These are phyloP conservation scores for Zapus hudsonius DNA, from an alignment of 2,113 vertebrate genomes.

Conservation along the genomic window DNA sequence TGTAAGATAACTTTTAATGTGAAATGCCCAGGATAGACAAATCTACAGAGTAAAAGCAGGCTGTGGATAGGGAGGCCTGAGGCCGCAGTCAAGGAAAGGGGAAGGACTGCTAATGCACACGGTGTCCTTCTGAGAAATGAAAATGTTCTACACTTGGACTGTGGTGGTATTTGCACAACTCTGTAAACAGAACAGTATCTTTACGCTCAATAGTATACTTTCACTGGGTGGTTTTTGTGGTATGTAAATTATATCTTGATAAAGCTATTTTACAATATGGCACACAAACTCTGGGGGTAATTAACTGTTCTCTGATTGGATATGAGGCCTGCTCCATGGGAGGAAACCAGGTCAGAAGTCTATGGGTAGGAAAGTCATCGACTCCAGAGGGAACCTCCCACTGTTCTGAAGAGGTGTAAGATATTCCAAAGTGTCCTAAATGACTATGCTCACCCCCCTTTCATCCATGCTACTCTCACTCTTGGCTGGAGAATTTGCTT, in stretches of 20 bases:
- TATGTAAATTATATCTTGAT: neutral
- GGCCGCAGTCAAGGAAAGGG: neutral
- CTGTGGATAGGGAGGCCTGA: accelerated
- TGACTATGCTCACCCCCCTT: too few species aligned
- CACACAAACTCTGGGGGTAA: too few species aligned
- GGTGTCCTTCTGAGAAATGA: neutral
- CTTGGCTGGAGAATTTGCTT: too few species aligned
- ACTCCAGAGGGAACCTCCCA: too few species aligned
- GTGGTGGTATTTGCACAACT: neutral
- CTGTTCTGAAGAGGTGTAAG: too few species aligned
- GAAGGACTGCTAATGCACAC: neutral
- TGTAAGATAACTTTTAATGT: neutral
- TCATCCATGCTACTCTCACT: too few species aligned
- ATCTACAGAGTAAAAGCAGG: neutral
- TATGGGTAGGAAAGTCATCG: too few species aligned
- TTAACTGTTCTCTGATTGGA: too few species aligned
- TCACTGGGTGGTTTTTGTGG: neutral
- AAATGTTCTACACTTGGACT: conserved; percentile 1
- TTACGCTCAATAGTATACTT: neutral
- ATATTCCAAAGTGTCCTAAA: too few species aligned
- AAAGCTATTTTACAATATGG: too few species aligned
- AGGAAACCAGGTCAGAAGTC: too few species aligned
- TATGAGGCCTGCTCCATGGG: too few species aligned
- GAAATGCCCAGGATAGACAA: neutral
- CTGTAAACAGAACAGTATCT: neutral